Evolutionary conservation across 2,113 vertebrate species (phyloP), one percentile per base, ranked within the genome.

Genomic region (Psittacara wagleri): DNA sequence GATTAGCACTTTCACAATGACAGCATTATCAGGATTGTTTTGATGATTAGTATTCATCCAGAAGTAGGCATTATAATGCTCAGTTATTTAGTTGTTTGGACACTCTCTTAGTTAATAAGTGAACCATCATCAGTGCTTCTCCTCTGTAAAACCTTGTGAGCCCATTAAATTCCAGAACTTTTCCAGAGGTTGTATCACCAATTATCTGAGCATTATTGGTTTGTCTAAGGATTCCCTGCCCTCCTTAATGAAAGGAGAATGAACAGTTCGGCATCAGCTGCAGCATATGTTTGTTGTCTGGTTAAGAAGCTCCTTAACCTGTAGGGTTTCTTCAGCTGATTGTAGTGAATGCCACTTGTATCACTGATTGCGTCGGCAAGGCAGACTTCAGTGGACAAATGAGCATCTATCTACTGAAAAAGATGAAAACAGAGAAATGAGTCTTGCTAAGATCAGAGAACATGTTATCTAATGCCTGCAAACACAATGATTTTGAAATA

Each of bases 41-140:
- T 5, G 5, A 51, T 90, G 67, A 92, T 92, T 37, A 70, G 64
- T 54, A 59, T 92, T 95, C 70, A 93, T 88, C 86, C 81, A 92
- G 83, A 68, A 68, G 18, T 33, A 57, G 75, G 63, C 91, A 95
- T 83, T 54, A 57, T 78, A 95, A 92, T 96, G 67, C 84, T 37
- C 84, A 94, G 74, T 64, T 82, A 80, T 68, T 83, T 67, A 68
- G 83, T 78, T 78, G 77, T 78, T 94, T 80, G 72, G 57, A 55
- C 63, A 27, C 0, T 3, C 11, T 83, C 13, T 62, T 80, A 70
- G 55, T 69, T 62, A 92, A n/a, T 35, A 75, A 90, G 12, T 44
- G 59, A 62, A 25, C n/a, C 59, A 37, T 37, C 59, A 61, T 28
- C 31, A 41, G 37, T 83, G 73, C 17, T 95, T 78, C 78, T 79